phyloP scores from a whole-genome alignment of 2,888 invertebrate species.

The Xylota sylvarum region DNA sequence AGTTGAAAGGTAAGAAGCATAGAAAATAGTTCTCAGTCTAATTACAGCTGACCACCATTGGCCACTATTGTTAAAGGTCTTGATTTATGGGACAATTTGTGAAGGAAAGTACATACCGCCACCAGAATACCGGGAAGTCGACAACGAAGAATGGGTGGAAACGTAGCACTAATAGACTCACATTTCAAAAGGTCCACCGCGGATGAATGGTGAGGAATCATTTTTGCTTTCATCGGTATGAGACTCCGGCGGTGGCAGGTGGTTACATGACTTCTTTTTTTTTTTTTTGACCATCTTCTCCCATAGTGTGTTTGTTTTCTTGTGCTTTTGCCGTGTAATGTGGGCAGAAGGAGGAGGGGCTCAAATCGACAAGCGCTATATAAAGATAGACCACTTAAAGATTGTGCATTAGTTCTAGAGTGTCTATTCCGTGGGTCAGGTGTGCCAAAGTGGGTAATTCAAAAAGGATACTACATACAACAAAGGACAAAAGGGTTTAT shows the following conservation, averaged over 20 bases:
- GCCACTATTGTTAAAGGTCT: conserved; percentile 39
- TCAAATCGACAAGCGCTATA: conserved; percentile 36
- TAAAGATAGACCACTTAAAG: conserved; percentile 54
- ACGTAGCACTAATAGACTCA: conserved; percentile 35
- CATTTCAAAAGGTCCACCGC: conserved; percentile 56
- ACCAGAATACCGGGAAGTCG: conserved; percentile 7
- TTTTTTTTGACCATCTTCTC: conserved; percentile 30
- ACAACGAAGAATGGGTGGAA: conserved; percentile 28
- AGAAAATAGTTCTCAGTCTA: conserved; percentile 69
- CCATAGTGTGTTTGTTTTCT: conserved; percentile 17
- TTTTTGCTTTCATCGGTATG: conserved; percentile 66
- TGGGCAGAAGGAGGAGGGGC: conserved; percentile 4
- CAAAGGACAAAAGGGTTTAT: neutral
- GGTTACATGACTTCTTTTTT: conserved; percentile 31
- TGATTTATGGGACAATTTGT: conserved; percentile 49
- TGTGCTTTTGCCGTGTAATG: neutral
- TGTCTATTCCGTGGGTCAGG: conserved; percentile 30
- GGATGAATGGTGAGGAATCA: conserved; percentile 70
- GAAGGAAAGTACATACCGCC: conserved; percentile 53
- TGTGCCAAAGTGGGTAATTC: conserved; percentile 16
- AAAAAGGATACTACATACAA: conserved; percentile 10
- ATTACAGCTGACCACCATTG: conserved; percentile 67
- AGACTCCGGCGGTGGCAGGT: conserved; percentile 41
- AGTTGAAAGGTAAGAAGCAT: conserved; percentile 23
- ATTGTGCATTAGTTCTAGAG: conserved; percentile 61